Evolutionary conservation across 1,140 invertebrate species (phyloP).

Genomic region (Bemisia tabaci): DNA sequence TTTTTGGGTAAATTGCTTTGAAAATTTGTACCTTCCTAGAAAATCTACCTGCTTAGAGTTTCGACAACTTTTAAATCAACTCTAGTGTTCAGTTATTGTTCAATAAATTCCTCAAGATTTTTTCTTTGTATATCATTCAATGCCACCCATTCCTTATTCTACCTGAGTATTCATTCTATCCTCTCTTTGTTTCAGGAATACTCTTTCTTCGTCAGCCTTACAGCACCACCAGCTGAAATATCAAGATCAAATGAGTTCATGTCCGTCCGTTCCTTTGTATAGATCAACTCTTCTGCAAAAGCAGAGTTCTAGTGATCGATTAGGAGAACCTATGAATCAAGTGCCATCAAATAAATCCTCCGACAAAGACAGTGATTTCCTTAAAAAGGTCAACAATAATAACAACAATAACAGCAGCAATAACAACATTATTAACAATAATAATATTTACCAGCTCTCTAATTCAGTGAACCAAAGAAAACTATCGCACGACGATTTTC

Average conservation of each 20-base stretch:
- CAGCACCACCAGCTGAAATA: slow-evolving; percentile 18
- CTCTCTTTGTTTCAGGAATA: slow-evolving; percentile 7
- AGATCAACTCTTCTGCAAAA: slow-evolving; percentile 8
- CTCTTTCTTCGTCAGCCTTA: slow-evolving; percentile 16
- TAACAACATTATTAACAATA: slow-evolving; percentile 25
- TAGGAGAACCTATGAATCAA: slow-evolving; percentile 13
- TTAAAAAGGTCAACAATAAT: slow-evolving; percentile 33
- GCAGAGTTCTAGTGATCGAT: slow-evolving; percentile 9
- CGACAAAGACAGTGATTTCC: neutral
- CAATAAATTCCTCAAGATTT: no score
- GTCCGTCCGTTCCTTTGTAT: slow-evolving; percentile 4
- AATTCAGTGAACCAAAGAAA: slow-evolving; percentile 28
- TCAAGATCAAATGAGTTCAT: slow-evolving; percentile 8
- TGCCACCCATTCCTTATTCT: no score
- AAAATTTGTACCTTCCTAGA: no score
- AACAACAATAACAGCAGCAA: slow-evolving; percentile 24
- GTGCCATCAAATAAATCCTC: slow-evolving; percentile 8
- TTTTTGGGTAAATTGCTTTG: no score
- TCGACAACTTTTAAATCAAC: no score
- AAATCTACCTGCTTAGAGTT: no score
- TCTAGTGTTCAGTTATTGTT: no score
- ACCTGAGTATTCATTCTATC: neutral
- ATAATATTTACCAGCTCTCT: slow-evolving; percentile 28
- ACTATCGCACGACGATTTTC: neutral
- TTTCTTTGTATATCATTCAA: no score